Conservation (phyloP, 2,888 invertebrate species). For the Mesoligia furuncula region DNA sequence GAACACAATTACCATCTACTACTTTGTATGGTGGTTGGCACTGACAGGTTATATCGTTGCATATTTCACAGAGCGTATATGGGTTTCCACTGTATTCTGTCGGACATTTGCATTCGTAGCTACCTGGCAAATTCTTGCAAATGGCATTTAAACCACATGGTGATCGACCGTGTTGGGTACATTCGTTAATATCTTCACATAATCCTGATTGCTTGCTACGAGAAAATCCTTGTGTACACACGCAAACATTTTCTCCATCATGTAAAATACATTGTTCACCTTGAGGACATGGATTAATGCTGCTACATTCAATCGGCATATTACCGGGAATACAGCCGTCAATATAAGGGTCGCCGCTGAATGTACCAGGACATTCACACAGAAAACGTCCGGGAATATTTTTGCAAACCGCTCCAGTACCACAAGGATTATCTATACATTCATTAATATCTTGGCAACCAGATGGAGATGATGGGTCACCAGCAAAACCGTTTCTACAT, state of each 20-base stretch:
- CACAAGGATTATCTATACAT: constrained; percentile 95
- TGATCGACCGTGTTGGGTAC: constrained; percentile 93
- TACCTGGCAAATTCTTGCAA: constrained; percentile 97
- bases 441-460: constrained; percentile 97
- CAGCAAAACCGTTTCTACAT: constrained; percentile 95
- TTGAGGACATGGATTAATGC: constrained; percentile 94
- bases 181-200: constrained; percentile 97
- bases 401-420: constrained; percentile 95
- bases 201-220: constrained; percentile 93
- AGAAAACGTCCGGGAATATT: constrained; percentile 96
- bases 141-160: constrained; percentile 97
- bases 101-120: constrained; percentile 97
- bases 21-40: constrained; percentile 97
- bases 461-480: constrained; percentile 91
- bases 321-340: constrained; percentile 93
- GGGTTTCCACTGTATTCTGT: constrained; percentile 97
- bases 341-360: constrained; percentile 94
- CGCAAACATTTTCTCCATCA: constrained; percentile 95
- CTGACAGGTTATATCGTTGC: constrained; percentile 95
- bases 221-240: constrained; percentile 96
- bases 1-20: constrained; percentile 95
- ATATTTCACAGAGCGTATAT: constrained; percentile 96
- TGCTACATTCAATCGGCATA: constrained; percentile 93
- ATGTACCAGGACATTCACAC: constrained; percentile 96
- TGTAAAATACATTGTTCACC: constrained; percentile 96